A percentile compares a stretch with the other conserved stretches of the same genome.
Conservation (phyloP, 2,888 invertebrate genomes). For the Melieria picta region DNA sequence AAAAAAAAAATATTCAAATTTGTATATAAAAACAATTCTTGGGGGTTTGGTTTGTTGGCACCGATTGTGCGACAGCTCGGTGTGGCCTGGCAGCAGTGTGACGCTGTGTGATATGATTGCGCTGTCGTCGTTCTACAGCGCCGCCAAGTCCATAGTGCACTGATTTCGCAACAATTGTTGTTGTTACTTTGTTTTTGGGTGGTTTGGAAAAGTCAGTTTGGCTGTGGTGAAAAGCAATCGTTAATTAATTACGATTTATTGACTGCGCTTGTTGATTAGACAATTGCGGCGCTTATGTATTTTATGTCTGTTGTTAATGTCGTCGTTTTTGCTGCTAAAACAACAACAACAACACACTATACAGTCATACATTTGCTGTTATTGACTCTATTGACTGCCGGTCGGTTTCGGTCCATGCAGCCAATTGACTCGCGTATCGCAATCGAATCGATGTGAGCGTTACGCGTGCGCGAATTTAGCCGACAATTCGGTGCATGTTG, state of each 20-base stretch:
- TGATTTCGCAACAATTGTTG: not conserved
- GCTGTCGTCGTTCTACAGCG: not conserved
- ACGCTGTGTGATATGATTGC: not conserved
- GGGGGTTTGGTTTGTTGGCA: conserved; percentile 26
- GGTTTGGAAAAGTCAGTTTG: not conserved
- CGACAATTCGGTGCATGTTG: conserved; percentile 21
- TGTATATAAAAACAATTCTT: not conserved
- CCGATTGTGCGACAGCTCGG: conserved; percentile 22
- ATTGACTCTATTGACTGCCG: conserved; percentile 33
- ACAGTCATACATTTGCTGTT: conserved; percentile 33
- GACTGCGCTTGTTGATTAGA: conserved; percentile 64
- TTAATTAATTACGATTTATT: conserved; percentile 67
- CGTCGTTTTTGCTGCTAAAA: conserved; percentile 19
- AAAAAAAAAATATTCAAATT: too few species aligned
- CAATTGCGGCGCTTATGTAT: conserved; percentile 50
- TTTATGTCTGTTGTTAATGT: not conserved
- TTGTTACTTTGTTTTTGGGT: not conserved
- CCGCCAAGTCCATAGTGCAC: not conserved
- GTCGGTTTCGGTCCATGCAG: too few species aligned
- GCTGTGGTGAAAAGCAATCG: conserved; percentile 42
- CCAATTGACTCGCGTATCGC: not conserved
- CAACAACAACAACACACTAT: too few species aligned
- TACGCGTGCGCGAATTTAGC: conserved; percentile 27
- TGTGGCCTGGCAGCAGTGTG: conserved; percentile 1
- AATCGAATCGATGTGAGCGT: not conserved